A percentile compares a stretch with the other conserved stretches of the same genome.
Conservation (phyloP, 2,888 invertebrate species). For the Limenitis camilla region DNA sequence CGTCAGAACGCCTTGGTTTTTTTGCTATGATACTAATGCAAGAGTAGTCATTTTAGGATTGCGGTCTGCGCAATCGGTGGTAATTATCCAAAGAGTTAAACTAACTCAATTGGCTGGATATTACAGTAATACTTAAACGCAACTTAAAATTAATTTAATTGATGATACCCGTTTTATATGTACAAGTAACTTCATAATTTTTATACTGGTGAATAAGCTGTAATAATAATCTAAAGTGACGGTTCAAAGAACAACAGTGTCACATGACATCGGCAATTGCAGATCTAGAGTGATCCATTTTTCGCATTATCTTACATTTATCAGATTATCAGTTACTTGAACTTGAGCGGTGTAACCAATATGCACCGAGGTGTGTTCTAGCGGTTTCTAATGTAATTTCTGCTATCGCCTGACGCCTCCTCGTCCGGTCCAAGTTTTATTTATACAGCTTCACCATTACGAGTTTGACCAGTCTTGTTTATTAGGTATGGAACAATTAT, state of each 20-base stretch:
- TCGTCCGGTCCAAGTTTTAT: conserved; percentile 47
- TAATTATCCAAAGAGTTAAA: conserved; percentile 7
- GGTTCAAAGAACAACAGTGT: conserved; percentile 17
- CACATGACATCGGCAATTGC: conserved; percentile 11
- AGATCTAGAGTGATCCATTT: conserved; percentile 39
- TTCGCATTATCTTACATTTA: conserved; percentile 31
- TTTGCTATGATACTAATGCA: conserved; percentile 15
- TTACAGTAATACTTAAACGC: too few relatives aligned
- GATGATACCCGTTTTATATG: too few relatives aligned
- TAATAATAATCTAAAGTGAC: conserved; percentile 2
- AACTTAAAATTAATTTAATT: too few relatives aligned
- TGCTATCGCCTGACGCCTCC: conserved; percentile 18
- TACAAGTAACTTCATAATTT: too few relatives aligned
- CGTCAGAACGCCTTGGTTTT: conserved; percentile 13
- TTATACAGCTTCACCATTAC: conserved; percentile 26
- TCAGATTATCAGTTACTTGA: conserved; percentile 30
- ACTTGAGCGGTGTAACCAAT: conserved; percentile 44
- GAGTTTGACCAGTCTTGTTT: conserved; percentile 5
- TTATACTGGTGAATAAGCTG: neutral
- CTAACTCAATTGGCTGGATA: neutral
- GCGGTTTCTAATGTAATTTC: conserved; percentile 59
- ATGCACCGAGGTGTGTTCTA: conserved; percentile 46
- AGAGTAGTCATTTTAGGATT: conserved; percentile 18
- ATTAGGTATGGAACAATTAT: neutral
- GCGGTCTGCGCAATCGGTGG: conserved; percentile 11